Percentiles rank a stretch among this genome's conserved stretches.
phyloP scores from a whole-genome alignment of 2,888 invertebrate genomes.

The Oegoconia quadripuncta region DNA sequence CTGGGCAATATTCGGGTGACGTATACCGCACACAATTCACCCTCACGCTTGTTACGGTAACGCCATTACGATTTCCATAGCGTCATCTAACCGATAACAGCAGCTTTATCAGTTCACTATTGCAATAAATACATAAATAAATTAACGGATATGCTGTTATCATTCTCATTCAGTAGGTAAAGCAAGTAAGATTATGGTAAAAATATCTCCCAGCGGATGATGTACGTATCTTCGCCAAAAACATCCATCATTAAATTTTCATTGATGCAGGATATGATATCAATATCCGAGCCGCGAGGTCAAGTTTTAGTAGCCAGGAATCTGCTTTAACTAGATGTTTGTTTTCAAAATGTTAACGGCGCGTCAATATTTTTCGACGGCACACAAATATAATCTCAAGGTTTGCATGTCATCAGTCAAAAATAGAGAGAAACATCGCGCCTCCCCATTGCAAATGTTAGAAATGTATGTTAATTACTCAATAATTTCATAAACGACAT shows the following conservation, averaged over 20 bases:
- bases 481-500: neutral
- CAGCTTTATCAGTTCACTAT: too few relatives aligned
- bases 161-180: too few relatives aligned
- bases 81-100: too few relatives aligned
- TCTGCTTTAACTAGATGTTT: constrained; percentile 24
- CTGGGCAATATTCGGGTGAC: constrained; percentile 10
- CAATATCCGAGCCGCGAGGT: constrained; percentile 43
- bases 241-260: constrained; percentile 31
- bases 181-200: too few relatives aligned
- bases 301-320: constrained; percentile 32
- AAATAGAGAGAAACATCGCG: constrained; percentile 4
- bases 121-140: too few relatives aligned
- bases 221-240: constrained; percentile 5
- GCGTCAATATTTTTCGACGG: constrained; percentile 20
- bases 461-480: neutral
- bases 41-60: too few relatives aligned
- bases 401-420: constrained; percentile 16
- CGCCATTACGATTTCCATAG: too few relatives aligned
- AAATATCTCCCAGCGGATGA: too few relatives aligned
- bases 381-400: constrained; percentile 15
- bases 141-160: too few relatives aligned
- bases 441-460: neutral
- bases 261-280: constrained; percentile 42
- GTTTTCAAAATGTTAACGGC: constrained; percentile 23
- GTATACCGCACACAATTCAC: too few relatives aligned